phyloP scores from a whole-genome alignment of 1,140 invertebrate genomes.

The Neodiprion fabricii region DNA sequence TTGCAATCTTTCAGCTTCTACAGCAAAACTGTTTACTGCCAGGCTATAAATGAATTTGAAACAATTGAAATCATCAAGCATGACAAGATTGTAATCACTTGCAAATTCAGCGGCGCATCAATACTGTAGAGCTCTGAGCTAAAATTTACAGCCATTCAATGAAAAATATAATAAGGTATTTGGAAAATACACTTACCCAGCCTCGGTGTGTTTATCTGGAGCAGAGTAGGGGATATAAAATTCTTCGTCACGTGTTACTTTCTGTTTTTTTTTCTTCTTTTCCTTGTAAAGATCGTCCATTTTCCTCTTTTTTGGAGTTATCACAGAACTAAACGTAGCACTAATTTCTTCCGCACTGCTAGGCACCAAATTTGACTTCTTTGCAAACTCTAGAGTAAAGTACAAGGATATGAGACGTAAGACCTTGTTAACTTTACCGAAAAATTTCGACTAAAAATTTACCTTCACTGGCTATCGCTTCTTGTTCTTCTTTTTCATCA shows the following conservation, averaged over 20 bases:
- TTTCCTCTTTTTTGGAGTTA: slow-evolving; percentile 67
- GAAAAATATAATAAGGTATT: slow-evolving; percentile 8
- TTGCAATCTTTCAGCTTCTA: slow-evolving; percentile 74
- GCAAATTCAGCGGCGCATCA: slow-evolving; percentile 1
- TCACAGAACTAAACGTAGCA: slow-evolving; percentile 59
- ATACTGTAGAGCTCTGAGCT: background rate
- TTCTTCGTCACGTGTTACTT: slow-evolving; percentile 69
- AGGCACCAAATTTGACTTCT: slow-evolving; percentile 35
- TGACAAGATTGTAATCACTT: background rate
- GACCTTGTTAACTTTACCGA: background rate
- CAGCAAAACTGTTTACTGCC: slow-evolving; percentile 77
- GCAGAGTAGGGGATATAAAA: slow-evolving; percentile 90
- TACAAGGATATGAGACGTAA: background rate
- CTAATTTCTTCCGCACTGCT: slow-evolving; percentile 53
- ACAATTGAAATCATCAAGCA: slow-evolving; percentile 15
- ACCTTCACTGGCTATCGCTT: slow-evolving; percentile 47
- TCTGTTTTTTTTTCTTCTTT: slow-evolving; percentile 64
- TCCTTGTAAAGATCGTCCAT: slow-evolving; percentile 65
- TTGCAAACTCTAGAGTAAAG: slow-evolving; percentile 14
- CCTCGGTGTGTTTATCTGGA: slow-evolving; percentile 85
- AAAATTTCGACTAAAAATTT: slow-evolving; percentile 18
- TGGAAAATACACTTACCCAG: slow-evolving; percentile 69
- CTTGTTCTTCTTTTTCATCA: slow-evolving; percentile 56
- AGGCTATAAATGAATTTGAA: slow-evolving; percentile 61
- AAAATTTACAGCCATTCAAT: background rate